Base-by-base conservation (phyloP, 1,140 invertebrate species). In the Nixonia krombeini region DNA sequence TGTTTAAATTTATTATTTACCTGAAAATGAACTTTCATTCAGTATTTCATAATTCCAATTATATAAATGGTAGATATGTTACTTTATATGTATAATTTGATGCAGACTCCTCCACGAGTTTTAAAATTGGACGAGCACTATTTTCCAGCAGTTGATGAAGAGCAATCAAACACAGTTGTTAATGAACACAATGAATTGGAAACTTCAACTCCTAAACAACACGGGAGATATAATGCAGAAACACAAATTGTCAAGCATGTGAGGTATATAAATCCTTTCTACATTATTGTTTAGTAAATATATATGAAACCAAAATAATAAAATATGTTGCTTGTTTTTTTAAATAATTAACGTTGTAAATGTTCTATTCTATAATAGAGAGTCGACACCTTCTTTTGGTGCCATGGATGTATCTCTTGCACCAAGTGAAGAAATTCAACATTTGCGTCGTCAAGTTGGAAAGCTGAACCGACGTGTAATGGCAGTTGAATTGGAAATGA, bases 391-490 rank as follows among this genome's bases (percentile, higher is more conserved):
- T 26, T 86, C 87, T 4, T 87, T 86, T 67, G 85, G 80, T 41
- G 84, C 70, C 5, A 68, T 88, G 72, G 88, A 89, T 47, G 91
- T 92, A 62, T 87, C 89, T 64, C 80, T 93, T 49, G 90, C 89
- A 26, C 87, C 91, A 53, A 88, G 88, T 40, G 93, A 95, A 84
- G 93, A 95, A 83, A 86, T 95, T 29, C 86, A 92, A 17, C 92
- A 95, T 82, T 86, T 96, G 70, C 88, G 93, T 41, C 87, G 92
- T 29, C 93, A 95, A 84, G 88, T 95, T 72, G 92, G 92, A 2
- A 93, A 94, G 79, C 76, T 96, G 26, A 94, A 94, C 79, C 87
- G 93, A n/a, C 89, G 94, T 28, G 89, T 96, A 1, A 91, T 95
- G 87, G 89, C 92, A 12, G 88, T 96, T 41, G 94, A 96, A 85